Evolutionary conservation across 2,888 invertebrate genomes (phyloP).

Genomic region (Pherbina coryleti): DNA sequence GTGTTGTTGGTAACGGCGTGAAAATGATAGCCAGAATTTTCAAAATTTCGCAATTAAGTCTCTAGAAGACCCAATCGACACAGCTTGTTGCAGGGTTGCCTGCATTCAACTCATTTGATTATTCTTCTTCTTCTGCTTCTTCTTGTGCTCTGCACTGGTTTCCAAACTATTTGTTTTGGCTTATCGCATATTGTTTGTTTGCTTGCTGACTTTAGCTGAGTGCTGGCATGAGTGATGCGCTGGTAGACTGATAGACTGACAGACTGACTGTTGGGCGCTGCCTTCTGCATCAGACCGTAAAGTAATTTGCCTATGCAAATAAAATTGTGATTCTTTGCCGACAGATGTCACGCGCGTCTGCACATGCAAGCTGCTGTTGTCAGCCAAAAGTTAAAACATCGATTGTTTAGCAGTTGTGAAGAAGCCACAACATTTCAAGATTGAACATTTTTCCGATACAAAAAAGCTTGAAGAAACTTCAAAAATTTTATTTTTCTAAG

Average conservation of each 20-base stretch:
- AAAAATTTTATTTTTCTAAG: no score
- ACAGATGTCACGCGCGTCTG: slow-evolving; percentile 30
- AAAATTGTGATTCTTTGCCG: slow-evolving; percentile 26
- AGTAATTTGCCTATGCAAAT: slow-evolving; percentile 34
- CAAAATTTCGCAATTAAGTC: slow-evolving; percentile 9
- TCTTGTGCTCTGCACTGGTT: background rate
- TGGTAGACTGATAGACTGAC: background rate
- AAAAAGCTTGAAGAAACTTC: background rate
- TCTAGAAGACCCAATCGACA: background rate
- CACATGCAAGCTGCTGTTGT: slow-evolving; percentile 8
- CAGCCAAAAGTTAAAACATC: background rate
- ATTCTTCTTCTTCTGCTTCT: background rate
- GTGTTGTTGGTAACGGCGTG: slow-evolving; percentile 12
- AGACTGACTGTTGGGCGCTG: background rate
- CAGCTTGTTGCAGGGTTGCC: background rate
- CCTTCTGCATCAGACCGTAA: slow-evolving; percentile 11
- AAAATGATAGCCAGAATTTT: slow-evolving; percentile 11
- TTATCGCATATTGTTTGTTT: background rate
- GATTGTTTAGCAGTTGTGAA: background rate
- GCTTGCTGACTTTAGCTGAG: background rate
- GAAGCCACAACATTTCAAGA: background rate
- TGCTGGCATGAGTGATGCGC: background rate
- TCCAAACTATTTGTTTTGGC: background rate
- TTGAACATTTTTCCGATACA: background rate
- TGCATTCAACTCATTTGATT: background rate